Evolutionary conservation across 2,113 vertebrate genomes (phyloP).

Genomic region (Phylloscopus trochilus): DNA sequence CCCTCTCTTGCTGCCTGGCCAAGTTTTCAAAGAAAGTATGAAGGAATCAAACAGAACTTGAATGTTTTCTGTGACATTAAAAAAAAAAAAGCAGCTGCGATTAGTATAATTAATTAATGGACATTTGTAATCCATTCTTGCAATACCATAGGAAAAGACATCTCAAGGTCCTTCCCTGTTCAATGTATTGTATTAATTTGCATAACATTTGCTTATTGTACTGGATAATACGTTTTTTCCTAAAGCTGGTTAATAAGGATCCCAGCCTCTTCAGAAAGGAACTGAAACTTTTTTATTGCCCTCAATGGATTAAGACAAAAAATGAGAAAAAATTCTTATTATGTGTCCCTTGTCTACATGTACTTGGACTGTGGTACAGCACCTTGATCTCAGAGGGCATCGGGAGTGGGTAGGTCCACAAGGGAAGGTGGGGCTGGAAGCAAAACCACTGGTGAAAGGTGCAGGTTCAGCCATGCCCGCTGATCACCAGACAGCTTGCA

Average conservation of each 20-base stretch:
- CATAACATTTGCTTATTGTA: background rate
- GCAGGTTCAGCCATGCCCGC: background rate
- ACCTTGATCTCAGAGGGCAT: background rate
- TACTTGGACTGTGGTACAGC: background rate
- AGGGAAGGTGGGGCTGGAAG: background rate
- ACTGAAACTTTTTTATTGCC: background rate
- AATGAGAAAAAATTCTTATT: background rate
- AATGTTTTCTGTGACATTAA: background rate
- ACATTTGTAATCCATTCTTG: background rate
- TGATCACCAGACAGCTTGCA: background rate
- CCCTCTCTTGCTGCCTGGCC: background rate
- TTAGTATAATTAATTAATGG: slow-evolving; percentile 10
- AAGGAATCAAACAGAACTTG: background rate
- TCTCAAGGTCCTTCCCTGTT: slow-evolving; percentile 22
- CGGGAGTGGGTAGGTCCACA: background rate
- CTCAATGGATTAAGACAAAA: background rate
- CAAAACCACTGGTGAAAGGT: background rate
- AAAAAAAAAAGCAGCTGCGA: background rate
- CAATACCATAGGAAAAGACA: background rate
- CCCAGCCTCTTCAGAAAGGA: background rate
- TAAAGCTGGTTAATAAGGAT: background rate
- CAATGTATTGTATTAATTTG: background rate
- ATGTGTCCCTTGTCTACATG: background rate
- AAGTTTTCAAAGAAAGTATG: background rate
- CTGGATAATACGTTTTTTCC: background rate